These are phyloP conservation scores for Allacma fusca DNA, from an alignment of 2,888 invertebrate species.

Conservation along the genomic window DNA sequence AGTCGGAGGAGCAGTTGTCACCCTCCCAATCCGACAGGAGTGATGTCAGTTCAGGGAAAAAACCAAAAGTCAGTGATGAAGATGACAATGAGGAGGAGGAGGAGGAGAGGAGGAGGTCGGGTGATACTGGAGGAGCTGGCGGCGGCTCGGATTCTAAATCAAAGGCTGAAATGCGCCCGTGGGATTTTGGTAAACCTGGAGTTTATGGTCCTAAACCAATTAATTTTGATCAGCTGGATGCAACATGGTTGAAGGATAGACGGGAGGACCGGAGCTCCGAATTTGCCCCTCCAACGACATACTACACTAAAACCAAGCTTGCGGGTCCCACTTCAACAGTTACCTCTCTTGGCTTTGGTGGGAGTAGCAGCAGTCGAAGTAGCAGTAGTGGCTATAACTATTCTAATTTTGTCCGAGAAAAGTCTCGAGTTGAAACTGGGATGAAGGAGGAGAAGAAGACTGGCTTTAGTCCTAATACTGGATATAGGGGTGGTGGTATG, in stretches of 20 bases:
- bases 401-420: too few relatives aligned
- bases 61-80: slow-evolving; percentile 31
- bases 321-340: too few relatives aligned
- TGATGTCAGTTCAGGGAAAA: slow-evolving; percentile 16
- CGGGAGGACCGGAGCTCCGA: slow-evolving; percentile 76
- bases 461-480: too few relatives aligned
- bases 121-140: not conserved
- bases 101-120: too few relatives aligned
- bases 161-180: slow-evolving; percentile 69
- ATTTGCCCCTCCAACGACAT: slow-evolving; percentile 75
- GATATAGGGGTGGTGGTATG: too few relatives aligned
- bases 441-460: too few relatives aligned
- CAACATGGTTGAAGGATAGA: slow-evolving; percentile 79
- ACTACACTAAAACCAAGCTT: not conserved
- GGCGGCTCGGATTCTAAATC: not conserved
- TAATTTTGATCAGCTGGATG: slow-evolving; percentile 68
- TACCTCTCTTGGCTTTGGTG: not conserved
- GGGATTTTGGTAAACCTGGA: slow-evolving; percentile 78
- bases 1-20: slow-evolving; percentile 44
- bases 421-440: too few relatives aligned
- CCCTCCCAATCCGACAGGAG: not conserved
- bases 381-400: too few relatives aligned
- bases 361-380: too few relatives aligned
- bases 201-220: slow-evolving; percentile 62
- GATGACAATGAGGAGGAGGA: slow-evolving; percentile 23